These are phyloP conservation scores for Galagoides demidoff DNA, from an alignment of 2,797 vertebrate genomes.

Conservation along the genomic window DNA sequence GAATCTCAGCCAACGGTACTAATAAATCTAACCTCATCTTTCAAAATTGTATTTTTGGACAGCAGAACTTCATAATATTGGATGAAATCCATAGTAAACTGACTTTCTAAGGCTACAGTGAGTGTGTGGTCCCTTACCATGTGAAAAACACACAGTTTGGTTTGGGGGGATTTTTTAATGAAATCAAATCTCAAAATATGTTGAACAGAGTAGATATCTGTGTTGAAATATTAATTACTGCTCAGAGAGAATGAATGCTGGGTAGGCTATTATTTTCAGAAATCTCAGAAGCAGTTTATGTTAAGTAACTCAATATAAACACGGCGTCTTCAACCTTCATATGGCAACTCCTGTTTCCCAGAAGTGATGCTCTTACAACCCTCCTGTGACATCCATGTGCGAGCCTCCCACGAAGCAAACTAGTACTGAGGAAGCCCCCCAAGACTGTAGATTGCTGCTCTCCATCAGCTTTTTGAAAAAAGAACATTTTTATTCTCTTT, in stretches of 20 bases:
- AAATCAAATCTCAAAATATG: conserved; percentile 23
- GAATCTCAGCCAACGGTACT: conserved; percentile 25
- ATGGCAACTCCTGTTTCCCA: neutral
- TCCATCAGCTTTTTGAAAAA: neutral
- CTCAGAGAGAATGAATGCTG: neutral
- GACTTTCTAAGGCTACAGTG: neutral
- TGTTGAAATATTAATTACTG: neutral
- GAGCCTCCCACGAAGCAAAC: neutral
- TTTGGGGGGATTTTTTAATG: conserved; percentile 28
- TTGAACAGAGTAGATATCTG: neutral
- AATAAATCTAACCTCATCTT: conserved; percentile 22
- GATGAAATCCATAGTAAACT: conserved; percentile 54
- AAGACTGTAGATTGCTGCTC: neutral
- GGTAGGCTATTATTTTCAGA: neutral
- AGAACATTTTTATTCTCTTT: neutral
- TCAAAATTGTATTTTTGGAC: conserved; percentile 64
- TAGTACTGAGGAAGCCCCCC: neutral
- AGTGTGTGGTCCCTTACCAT: conserved; percentile 46
- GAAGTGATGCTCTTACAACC: neutral
- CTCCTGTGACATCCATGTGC: neutral
- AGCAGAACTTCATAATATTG: conserved; percentile 27
- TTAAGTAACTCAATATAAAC: neutral
- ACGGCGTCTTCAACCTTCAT: neutral
- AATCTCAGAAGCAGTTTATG: neutral
- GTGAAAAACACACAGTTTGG: neutral